Base-by-base conservation (phyloP, 2,113 vertebrate species). In the Grantiella picta region DNA sequence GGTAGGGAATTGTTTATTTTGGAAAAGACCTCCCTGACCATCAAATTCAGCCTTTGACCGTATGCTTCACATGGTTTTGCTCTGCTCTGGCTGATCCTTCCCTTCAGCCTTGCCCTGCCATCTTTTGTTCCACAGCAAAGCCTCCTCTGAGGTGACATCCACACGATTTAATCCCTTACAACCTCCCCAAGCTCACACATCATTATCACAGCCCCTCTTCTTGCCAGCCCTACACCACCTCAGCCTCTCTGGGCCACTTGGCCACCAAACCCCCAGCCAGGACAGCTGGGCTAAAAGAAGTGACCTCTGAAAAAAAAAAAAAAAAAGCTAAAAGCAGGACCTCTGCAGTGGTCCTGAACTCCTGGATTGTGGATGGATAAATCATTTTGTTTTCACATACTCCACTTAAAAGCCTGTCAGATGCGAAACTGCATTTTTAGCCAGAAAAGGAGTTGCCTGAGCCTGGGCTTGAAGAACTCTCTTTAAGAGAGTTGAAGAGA, bases 11-110 rank as follows among this genome's bases (percentile, higher is more conserved):
- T 5, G 25, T 15, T 68, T 10, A 2, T 14, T 45, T 25, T 31
- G 38, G 45, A 22, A 53, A 60, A 82, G 3, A 15, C n/a, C 40
- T 40, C 54, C 54, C 35, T 22, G 17, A 9, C 33, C 63, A 33
- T 21, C 69, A 5, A 45, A 19, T 15, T 11, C 61, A 82, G 8
- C 38, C 45, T 82, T 5, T 9, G 45, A 4, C 33, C 10, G 0
- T 3, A 1, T 7, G 35, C 47, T 75, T 44, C 0, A 0, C 3
- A 18, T 2, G 4, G 69, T 19, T 64, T 59, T 44, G 56, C 59
- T 69, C 54, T 7, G 25, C 47, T 36, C 78, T 90, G 90, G 17
- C 92, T 65, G 36, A 3, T 0, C 0, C 42, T 49, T 54, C 72
- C 72, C 81, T 68, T 52, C 10, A 56, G 61, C 77, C 73, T 76